Percentiles rank a stretch among this genome's conserved stretches.
Evolutionary conservation across 92 coral and sea anemone genomes (phyloP).

Genomic region (Porites divaricata): DNA sequence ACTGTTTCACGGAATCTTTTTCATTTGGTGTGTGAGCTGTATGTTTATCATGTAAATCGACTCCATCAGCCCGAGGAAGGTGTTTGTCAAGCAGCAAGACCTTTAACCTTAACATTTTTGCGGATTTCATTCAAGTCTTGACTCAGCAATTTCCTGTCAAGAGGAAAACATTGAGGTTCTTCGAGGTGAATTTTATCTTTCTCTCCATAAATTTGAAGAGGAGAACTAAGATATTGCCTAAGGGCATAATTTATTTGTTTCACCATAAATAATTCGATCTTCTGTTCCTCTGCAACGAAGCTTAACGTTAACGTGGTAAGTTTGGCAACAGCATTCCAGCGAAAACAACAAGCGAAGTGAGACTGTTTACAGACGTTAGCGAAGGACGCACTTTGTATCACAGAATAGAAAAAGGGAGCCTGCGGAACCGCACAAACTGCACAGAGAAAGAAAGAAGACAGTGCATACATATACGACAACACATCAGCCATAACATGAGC

Average conservation of each 20-base stretch:
- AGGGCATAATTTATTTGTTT: too few relatives aligned
- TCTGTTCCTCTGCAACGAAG: background rate
- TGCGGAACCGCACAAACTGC: background rate
- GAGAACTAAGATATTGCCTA: background rate
- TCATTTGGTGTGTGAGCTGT: too few relatives aligned
- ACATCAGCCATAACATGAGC: conserved; percentile 11
- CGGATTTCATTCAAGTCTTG: background rate
- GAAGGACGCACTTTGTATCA: background rate
- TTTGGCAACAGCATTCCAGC: background rate
- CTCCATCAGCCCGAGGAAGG: too few relatives aligned
- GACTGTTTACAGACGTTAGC: background rate
- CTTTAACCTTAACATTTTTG: background rate
- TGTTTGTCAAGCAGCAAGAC: too few relatives aligned
- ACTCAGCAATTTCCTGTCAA: background rate
- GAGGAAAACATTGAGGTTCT: background rate
- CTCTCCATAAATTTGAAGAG: background rate
- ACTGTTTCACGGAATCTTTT: too few relatives aligned
- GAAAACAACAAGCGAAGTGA: background rate
- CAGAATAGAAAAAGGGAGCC: background rate
- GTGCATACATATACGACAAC: background rate
- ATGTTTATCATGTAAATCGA: too few relatives aligned
- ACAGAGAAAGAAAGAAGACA: background rate
- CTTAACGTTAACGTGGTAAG: background rate
- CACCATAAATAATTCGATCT: background rate
- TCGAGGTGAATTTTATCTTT: background rate